Base-by-base conservation (phyloP, 2,888 invertebrate species). In the Gandaritis pyraliata region DNA sequence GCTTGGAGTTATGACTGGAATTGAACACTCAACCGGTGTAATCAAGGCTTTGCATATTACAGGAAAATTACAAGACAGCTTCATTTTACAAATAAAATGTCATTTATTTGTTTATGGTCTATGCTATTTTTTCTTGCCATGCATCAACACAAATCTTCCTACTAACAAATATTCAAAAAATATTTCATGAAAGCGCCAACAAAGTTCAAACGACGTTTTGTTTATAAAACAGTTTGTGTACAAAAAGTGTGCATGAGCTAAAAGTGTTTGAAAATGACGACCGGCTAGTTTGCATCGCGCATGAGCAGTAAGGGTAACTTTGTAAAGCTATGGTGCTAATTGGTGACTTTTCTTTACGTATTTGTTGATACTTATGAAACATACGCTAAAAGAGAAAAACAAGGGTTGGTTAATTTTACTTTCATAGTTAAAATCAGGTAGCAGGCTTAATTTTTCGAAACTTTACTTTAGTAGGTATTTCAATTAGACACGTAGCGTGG, bases 221-320 rank as follows among this genome's bases (percentile, higher is more conserved):
- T 55, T 41, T 51, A 46, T 39, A 61, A 65, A 57, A 56, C 55
- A 69, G 29, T 38, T 16, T 43, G 43, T 39, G 29, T 41, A 23
- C 60, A 66, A 71, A 76, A 77, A 77, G 81, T 76, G 74, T 76
- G 68, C 75, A 80, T 80, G 83, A 81, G 83, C 85, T 84, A 86
- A 85, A 87, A 85, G 78, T 77, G n/a, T n/a, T n/a, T n/a, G 72
- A 82, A 82, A 87, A 83, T 78, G 65, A 85, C 80, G 86, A 86
- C 83, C 84, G 81, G 82, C 75, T 81, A 23, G 67, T 60, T 74
- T 63, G 59, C 55, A 39, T 12, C 72, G 82, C 81, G 88, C 87
- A 81, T 83, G 85, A 79, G 60, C 23, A 1, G 85, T 79, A 85
- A 75, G 88, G 85, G 4, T n/a, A 87, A 88, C 80, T 77, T 86